phyloP scores from a whole-genome alignment of 1,140 invertebrate species.

The Sinella curviseta region DNA sequence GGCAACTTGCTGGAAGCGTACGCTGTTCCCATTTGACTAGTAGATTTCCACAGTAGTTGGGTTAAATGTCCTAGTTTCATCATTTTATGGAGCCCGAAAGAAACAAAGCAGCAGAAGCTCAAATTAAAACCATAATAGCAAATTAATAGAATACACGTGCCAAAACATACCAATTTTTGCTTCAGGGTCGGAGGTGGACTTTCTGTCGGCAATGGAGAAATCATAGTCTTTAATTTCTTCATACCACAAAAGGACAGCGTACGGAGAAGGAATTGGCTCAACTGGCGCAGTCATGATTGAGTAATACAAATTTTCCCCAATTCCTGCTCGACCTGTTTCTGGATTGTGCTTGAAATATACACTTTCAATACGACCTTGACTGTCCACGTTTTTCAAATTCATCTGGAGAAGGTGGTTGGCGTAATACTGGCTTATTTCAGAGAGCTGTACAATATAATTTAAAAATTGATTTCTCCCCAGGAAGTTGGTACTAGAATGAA shows the following conservation, averaged over 20 bases:
- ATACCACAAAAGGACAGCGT: constrained; percentile 19
- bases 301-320: constrained; percentile 41
- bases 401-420: constrained; percentile 20
- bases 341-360: constrained; percentile 33
- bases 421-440: constrained; percentile 39
- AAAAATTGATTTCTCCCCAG: neutral
- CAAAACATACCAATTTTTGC: neutral
- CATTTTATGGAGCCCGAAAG: neutral
- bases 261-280: neutral
- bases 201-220: constrained; percentile 3
- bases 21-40: constrained; percentile 36
- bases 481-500: neutral
- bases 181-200: constrained; percentile 10
- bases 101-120: neutral
- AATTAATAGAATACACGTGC: neutral
- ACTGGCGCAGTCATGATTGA: neutral
- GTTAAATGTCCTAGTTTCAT: constrained; percentile 37
- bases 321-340: neutral
- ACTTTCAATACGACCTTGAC: too few relatives aligned
- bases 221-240: constrained; percentile 42
- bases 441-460: constrained; percentile 26
- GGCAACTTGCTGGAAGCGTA: constrained; percentile 2
- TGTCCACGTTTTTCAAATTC: neutral
- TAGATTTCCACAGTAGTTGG: constrained; percentile 38
- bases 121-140: neutral